phyloP scores from a whole-genome alignment of 2,113 vertebrate species.

The Malurus alboscapulatus region DNA sequence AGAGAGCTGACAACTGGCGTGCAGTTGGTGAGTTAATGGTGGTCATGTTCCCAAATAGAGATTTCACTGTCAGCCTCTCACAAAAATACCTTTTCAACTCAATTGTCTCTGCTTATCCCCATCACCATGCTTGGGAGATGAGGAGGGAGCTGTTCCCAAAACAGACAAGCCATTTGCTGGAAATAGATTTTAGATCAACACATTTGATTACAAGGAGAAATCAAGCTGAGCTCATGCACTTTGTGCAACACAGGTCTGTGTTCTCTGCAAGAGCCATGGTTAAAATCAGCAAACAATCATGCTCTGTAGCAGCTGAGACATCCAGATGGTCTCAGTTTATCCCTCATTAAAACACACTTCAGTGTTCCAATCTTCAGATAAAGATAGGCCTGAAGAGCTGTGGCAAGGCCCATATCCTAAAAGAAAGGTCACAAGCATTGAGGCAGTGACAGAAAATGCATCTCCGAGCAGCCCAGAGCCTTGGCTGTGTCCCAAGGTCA shows the following conservation, averaged over 20 bases:
- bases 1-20: not conserved
- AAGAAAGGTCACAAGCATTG: not conserved
- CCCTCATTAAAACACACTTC: constrained; percentile 61
- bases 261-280: constrained; percentile 5
- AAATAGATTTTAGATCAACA: constrained; percentile 44
- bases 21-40: not conserved
- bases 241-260: constrained; percentile 16
- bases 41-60: not conserved
- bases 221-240: constrained; percentile 30
- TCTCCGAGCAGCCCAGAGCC: not conserved
- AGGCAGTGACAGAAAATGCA: not conserved
- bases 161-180: constrained; percentile 22
- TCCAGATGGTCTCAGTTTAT: constrained; percentile 68
- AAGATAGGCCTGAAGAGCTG: constrained; percentile 42
- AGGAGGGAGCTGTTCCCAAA: constrained; percentile 8
- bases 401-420: constrained; percentile 5
- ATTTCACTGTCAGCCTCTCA: not conserved
- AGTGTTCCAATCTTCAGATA: constrained; percentile 46
- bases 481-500: not conserved
- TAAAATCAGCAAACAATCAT: constrained; percentile 54
- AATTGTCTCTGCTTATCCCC: not conserved
- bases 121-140: not conserved
- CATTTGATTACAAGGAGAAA: constrained; percentile 51
- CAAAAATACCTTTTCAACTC: constrained; percentile 19
- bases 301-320: constrained; percentile 52